These are phyloP conservation scores for Ophion obscuratus DNA, from an alignment of 2,888 invertebrate genomes.

Conservation along the genomic window DNA sequence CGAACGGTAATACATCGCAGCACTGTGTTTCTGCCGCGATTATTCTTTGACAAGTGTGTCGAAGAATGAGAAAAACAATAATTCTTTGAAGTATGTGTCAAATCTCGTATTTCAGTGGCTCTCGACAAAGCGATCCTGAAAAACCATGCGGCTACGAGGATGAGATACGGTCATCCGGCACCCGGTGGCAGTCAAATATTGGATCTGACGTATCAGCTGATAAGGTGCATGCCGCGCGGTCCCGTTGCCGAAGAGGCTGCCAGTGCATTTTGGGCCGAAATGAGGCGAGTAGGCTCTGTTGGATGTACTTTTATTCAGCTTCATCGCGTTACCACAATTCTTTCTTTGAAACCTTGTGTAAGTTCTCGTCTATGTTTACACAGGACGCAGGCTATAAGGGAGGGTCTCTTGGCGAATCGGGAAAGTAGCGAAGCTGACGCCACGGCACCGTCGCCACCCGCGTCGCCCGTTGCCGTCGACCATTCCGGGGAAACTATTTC, in stretches of 20 bases:
- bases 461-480: neutral
- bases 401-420: constrained; percentile 52
- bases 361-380: too few species aligned
- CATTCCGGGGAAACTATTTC: neutral
- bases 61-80: too few species aligned
- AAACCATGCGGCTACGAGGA: constrained; percentile 64
- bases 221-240: constrained; percentile 57
- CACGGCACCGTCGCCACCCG: neutral
- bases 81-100: neutral
- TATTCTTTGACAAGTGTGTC: neutral
- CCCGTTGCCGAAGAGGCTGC: constrained; percentile 57
- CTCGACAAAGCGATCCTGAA: constrained; percentile 72
- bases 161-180: constrained; percentile 3
- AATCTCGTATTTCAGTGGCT: constrained; percentile 71
- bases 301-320: too few species aligned
- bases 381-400: constrained; percentile 52
- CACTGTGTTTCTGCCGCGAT: neutral
- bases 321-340: too few species aligned
- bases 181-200: constrained; percentile 54
- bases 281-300: constrained; percentile 44
- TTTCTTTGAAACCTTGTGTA: too few species aligned
- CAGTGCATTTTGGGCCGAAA: constrained; percentile 58
- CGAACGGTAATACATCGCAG: constrained; percentile 73
- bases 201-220: constrained; percentile 63
- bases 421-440: constrained; percentile 20